phyloP scores from a whole-genome alignment of 1,140 invertebrate genomes.

The Ephestia elutella region DNA sequence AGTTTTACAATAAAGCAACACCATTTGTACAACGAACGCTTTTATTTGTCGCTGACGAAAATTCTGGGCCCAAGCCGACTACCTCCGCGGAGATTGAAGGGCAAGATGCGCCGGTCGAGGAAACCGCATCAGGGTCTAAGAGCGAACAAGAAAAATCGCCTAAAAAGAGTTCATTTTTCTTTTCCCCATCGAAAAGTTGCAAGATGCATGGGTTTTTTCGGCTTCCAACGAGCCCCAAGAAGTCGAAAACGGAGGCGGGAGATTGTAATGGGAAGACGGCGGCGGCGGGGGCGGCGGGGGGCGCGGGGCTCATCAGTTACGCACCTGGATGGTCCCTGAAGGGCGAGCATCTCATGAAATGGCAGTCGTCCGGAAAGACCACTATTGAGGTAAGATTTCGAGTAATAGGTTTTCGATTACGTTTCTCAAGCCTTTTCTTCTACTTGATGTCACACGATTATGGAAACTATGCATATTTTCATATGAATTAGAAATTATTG shows the following conservation, averaged over 20 bases:
- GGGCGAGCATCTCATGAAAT: conserved; percentile 72
- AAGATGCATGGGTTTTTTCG: conserved; percentile 68
- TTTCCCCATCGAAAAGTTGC: conserved; percentile 68
- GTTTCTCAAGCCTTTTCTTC: no score
- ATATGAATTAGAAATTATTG: no score
- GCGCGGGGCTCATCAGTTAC: conserved; percentile 66
- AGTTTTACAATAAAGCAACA: conserved; percentile 72
- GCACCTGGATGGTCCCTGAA: conserved; percentile 73
- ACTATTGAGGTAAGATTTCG: conserved; percentile 62
- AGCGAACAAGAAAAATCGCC: conserved; percentile 66
- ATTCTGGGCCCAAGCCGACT: conserved; percentile 50
- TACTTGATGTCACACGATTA: no score
- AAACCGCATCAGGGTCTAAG: conserved; percentile 47
- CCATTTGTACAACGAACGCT: conserved; percentile 70
- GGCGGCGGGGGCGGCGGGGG: conserved; percentile 30
- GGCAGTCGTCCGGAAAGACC: conserved; percentile 72
- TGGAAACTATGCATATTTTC: background rate
- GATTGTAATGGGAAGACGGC: conserved; percentile 31
- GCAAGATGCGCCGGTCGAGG: conserved; percentile 37
- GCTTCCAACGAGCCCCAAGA: conserved; percentile 68
- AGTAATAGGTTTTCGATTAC: background rate
- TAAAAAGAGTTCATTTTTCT: conserved; percentile 70
- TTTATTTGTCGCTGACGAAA: conserved; percentile 65
- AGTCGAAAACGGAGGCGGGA: conserved; percentile 52
- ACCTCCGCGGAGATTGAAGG: conserved; percentile 19